Conservation (phyloP, 2,888 invertebrate species). For the Acanthosoma haemorrhoidale region DNA sequence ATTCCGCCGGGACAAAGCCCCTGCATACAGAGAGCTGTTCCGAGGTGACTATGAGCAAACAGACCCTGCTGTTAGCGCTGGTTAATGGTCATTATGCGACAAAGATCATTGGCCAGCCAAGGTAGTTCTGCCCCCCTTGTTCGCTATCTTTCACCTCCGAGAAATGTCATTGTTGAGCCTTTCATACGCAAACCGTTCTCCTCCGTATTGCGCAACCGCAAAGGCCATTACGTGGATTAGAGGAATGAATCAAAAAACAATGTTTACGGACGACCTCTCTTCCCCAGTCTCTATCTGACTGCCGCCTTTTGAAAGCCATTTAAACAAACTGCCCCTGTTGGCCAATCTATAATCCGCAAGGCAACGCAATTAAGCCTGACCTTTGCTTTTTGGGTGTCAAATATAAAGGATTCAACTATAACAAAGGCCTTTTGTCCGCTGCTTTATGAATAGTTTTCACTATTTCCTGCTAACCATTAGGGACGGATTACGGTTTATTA, state of each 20-base stretch:
- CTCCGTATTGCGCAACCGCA: background rate
- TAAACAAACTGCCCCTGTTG: background rate
- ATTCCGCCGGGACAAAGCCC: background rate
- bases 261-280: background rate
- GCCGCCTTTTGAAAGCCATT: background rate
- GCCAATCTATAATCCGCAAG: background rate
- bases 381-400: conserved; percentile 13
- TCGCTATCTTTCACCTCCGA: background rate
- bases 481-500: conserved; percentile 5
- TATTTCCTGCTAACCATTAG: conserved; percentile 3
- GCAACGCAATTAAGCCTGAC: conserved; percentile 12
- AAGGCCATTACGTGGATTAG: conserved; percentile 3
- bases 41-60: background rate
- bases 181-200: background rate
- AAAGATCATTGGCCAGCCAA: background rate
- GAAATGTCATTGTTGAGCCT: background rate
- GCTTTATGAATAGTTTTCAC: background rate
- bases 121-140: background rate
- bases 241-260: conserved; percentile 15
- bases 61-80: background rate
- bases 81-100: background rate
- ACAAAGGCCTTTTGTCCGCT: background rate
- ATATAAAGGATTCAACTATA: conserved; percentile 11
- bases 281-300: no score
- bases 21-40: no score